Evolutionary conservation across 2,113 vertebrate genomes (phyloP).

Genomic region (rabbit (Oryctolagus cuniculus)): DNA sequence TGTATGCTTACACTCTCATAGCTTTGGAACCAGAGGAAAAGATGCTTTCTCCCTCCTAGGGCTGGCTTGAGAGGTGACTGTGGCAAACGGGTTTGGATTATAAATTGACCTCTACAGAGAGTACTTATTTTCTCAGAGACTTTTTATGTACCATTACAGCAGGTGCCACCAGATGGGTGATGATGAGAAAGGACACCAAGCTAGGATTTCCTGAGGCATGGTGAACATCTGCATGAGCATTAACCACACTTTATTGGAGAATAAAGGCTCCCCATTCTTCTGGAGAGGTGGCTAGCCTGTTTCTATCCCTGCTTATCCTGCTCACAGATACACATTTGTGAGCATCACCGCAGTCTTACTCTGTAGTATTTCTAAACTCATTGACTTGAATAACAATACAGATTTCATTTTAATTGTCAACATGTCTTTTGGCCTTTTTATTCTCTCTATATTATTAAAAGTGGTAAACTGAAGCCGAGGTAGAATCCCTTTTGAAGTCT

Average conservation of each 20-base stretch:
- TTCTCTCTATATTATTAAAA: background rate
- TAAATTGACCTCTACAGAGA: background rate
- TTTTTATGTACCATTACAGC: background rate
- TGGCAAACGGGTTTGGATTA: background rate
- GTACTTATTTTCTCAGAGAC: background rate
- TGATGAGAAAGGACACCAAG: background rate
- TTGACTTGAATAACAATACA: background rate
- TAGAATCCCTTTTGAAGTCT: background rate
- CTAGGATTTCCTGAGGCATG: background rate
- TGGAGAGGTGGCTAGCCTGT: background rate
- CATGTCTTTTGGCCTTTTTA: background rate
- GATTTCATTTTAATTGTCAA: background rate
- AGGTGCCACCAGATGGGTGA: background rate
- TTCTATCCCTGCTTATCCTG: background rate
- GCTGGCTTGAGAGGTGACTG: background rate
- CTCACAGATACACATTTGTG: background rate
- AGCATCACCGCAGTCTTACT: background rate
- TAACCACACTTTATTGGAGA: background rate
- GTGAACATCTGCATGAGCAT: background rate
- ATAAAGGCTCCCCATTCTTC: background rate
- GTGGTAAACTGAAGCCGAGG: background rate
- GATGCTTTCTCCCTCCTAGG: background rate
- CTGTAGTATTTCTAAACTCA: background rate
- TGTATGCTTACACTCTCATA: background rate
- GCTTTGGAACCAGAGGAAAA: background rate